These are phyloP conservation scores for Megaleporinus macrocephalus DNA, from an alignment of 2,113 vertebrate genomes.

Conservation along the genomic window DNA sequence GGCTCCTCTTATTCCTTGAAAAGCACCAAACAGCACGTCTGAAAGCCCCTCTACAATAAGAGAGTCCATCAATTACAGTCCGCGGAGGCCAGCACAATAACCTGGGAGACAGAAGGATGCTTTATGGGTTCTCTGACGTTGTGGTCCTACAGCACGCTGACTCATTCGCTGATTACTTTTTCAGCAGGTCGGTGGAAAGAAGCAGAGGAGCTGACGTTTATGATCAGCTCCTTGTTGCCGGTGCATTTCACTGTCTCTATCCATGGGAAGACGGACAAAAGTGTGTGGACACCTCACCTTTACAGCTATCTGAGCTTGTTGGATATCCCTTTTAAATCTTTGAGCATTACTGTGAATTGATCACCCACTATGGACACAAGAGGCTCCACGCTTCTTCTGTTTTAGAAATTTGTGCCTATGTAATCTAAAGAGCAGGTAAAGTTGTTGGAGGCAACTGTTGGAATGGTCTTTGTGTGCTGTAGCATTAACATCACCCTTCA, in stretches of 20 bases:
- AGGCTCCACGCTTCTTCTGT: too few relatives aligned
- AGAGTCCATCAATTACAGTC: constrained; percentile 47
- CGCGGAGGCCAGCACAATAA: constrained; percentile 43
- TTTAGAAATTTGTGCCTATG: too few relatives aligned
- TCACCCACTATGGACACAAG: too few relatives aligned
- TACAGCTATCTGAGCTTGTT: too few relatives aligned
- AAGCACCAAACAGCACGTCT: constrained; percentile 41
- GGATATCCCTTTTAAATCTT: too few relatives aligned
- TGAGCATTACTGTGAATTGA: too few relatives aligned
- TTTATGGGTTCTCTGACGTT: constrained; percentile 41
- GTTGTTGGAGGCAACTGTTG: too few relatives aligned
- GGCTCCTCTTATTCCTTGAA: constrained; percentile 26
- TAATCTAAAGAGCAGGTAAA: too few relatives aligned
- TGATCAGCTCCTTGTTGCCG: not conserved
- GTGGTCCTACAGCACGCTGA: constrained; percentile 38
- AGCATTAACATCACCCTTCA: too few relatives aligned
- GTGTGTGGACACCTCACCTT: too few relatives aligned
- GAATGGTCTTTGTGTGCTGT: too few relatives aligned
- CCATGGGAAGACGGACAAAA: not conserved
- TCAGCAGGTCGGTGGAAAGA: not conserved
- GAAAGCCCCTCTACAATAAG: constrained; percentile 47
- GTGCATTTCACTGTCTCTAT: not conserved
- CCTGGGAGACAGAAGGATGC: constrained; percentile 32
- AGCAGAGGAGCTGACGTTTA: not conserved
- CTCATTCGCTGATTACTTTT: constrained; percentile 40